Evolutionary conservation across 92 coral and sea anemone species (phyloP).

Genomic region (Heteractis magnifica): DNA sequence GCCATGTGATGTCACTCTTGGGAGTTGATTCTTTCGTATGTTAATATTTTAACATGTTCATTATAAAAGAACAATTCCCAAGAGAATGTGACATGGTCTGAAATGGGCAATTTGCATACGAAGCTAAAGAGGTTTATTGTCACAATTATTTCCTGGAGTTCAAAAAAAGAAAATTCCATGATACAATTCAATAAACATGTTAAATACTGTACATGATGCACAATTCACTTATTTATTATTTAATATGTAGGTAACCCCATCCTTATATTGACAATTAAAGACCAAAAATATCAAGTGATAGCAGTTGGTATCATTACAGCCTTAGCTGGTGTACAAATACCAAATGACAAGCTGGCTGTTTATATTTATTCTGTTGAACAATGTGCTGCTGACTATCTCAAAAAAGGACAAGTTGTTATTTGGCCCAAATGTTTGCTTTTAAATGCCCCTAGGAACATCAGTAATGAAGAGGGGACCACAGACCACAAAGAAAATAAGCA

Average conservation of each 20-base stretch:
- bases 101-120: too few species aligned
- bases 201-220: too few species aligned
- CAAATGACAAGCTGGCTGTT: constrained; percentile 42
- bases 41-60: too few species aligned
- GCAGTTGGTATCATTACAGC: constrained; percentile 47
- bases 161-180: too few species aligned
- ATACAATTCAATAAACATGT: too few species aligned
- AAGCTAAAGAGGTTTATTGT: too few species aligned
- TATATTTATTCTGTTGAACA: constrained; percentile 37
- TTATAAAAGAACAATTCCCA: too few species aligned
- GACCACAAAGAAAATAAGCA: neutral
- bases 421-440: constrained; percentile 52
- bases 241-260: neutral
- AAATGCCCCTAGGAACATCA: constrained; percentile 30
- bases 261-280: neutral
- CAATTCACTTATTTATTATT: too few species aligned
- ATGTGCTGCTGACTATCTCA: constrained; percentile 40
- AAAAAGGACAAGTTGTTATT: constrained; percentile 45
- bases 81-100: too few species aligned
- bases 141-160: too few species aligned
- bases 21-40: too few species aligned
- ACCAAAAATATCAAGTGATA: constrained; percentile 27
- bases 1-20: too few species aligned
- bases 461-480: neutral
- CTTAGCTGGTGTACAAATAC: constrained; percentile 28